Conservation (phyloP, 2,113 vertebrate genomes). For the Halcyon senegalensis region DNA sequence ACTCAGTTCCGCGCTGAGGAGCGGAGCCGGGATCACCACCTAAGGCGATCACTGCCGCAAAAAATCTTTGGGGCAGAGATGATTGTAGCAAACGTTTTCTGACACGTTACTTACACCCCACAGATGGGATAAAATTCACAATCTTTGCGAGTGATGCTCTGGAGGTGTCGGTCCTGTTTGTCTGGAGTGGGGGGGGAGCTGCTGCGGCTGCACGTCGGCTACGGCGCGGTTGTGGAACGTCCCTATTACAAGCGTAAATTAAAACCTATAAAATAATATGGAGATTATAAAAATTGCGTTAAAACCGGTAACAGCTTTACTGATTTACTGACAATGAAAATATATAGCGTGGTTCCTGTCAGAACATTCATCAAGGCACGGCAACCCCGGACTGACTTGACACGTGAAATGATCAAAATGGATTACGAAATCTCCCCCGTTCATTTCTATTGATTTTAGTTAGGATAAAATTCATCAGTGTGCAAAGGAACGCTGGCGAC, state of each 20-base stretch:
- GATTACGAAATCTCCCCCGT: slow-evolving; percentile 62
- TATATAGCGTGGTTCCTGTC: slow-evolving; percentile 47
- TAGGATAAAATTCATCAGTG: slow-evolving; percentile 65
- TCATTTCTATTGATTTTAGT: slow-evolving; percentile 67
- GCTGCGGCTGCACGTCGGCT: background rate
- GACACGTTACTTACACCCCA: background rate
- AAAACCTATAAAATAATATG: slow-evolving; percentile 58
- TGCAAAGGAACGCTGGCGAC: background rate
- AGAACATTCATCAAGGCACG: slow-evolving; percentile 66
- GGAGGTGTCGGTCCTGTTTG: background rate
- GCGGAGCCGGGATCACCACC: background rate
- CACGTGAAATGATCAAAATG: slow-evolving; percentile 57
- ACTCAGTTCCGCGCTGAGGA: background rate
- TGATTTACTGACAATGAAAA: slow-evolving; percentile 70
- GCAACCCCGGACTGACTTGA: slow-evolving; percentile 60
- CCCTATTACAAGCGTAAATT: slow-evolving; percentile 5
- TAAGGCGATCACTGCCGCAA: background rate
- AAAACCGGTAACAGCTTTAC: slow-evolving; percentile 48
- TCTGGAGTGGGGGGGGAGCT: background rate
- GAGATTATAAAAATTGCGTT: slow-evolving; percentile 51
- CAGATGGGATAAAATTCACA: background rate
- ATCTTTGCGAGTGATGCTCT: background rate
- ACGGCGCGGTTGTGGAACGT: background rate
- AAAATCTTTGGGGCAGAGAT: background rate
- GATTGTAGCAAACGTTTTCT: background rate